phyloP scores from a whole-genome alignment of 2,113 vertebrate genomes.

The Phylloscopus whistleri region DNA sequence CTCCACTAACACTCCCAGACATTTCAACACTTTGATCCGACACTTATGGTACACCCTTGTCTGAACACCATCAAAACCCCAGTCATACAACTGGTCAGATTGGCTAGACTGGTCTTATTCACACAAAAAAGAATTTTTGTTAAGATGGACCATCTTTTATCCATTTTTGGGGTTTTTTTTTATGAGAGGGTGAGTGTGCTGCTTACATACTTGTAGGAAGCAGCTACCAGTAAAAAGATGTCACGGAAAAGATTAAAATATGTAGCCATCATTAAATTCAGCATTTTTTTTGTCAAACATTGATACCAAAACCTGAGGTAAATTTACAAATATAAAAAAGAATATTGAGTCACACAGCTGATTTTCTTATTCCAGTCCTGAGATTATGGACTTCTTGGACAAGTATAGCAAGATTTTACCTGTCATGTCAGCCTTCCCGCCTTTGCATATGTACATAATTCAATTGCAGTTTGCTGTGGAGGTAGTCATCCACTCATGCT shows the following conservation, averaged over 20 bases:
- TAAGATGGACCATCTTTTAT: background rate
- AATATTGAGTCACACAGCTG: background rate
- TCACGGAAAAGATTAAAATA: background rate
- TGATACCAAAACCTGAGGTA: background rate
- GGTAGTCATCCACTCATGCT: background rate
- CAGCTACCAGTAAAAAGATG: background rate
- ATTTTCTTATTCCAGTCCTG: background rate
- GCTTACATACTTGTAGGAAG: background rate
- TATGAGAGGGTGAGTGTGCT: background rate
- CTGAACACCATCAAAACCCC: background rate
- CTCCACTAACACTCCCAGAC: background rate
- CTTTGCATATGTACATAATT: background rate
- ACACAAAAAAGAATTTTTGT: background rate
- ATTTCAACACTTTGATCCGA: background rate
- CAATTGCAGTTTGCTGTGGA: background rate
- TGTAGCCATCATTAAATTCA: background rate
- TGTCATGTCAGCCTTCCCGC: rapidly evolving
- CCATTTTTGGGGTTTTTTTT: background rate
- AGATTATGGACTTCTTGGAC: background rate
- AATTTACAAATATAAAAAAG: background rate
- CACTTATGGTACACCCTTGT: background rate
- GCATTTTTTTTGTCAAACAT: background rate
- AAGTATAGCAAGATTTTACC: background rate
- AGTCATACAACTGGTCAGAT: background rate
- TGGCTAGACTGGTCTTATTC: background rate